Conservation (phyloP, 2,888 invertebrate species). For the Dynastes maya region DNA sequence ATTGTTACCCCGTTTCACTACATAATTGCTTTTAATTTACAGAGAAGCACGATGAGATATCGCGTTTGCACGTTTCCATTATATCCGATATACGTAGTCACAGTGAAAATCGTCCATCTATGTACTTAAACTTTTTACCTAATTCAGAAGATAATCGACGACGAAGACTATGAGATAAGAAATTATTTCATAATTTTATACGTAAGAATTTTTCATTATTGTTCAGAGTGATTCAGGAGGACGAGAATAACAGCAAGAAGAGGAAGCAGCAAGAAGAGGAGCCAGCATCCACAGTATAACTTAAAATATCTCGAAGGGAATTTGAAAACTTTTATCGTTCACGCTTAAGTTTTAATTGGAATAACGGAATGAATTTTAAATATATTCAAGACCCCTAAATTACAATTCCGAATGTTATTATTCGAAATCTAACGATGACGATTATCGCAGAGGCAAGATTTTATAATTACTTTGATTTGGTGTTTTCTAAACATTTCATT, state of each 20-base stretch:
- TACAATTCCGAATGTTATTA: conserved; percentile 46
- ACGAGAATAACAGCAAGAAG: not conserved
- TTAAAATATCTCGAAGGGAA: conserved; percentile 56
- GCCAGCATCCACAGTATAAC: conserved; percentile 23
- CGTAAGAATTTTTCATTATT: too few species aligned
- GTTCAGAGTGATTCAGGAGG: not conserved
- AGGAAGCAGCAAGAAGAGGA: not conserved
- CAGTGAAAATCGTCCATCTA: not conserved
- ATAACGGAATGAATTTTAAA: conserved; percentile 60
- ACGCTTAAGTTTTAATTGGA: conserved; percentile 61
- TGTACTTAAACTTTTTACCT: not conserved
- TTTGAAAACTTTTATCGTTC: conserved; percentile 58
- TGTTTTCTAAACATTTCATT: not conserved
- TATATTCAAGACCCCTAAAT: conserved; percentile 54
- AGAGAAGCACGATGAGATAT: conserved; percentile 64
- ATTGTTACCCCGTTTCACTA: conserved; percentile 70
- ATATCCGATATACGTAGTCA: conserved; percentile 6
- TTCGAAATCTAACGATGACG: conserved; percentile 19
- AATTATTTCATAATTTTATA: too few species aligned
- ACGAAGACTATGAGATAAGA: not conserved
- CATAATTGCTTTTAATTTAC: conserved; percentile 71
- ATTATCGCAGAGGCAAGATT: conserved; percentile 10
- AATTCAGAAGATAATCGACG: not conserved
- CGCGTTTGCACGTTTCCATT: conserved; percentile 53
- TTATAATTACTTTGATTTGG: not conserved